Base-by-base conservation (phyloP, 2,113 vertebrate genomes). In the Forbesichthys agassizii region DNA sequence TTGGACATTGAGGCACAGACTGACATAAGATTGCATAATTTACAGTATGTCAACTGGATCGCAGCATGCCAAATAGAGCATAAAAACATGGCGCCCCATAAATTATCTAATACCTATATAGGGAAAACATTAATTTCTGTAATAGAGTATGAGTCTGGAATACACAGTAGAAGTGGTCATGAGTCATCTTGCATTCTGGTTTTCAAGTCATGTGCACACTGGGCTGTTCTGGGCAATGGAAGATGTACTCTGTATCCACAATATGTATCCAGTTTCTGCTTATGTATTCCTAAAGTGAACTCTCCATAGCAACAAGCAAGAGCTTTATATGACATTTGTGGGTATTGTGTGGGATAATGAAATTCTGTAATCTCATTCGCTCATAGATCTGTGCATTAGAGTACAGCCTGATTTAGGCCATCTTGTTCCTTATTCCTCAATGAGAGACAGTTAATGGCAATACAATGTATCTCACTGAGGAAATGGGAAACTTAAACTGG, bases 261-360 rank as follows among this genome's bases (percentile, higher is more conserved):
- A 81, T 80, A 74, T 71, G 79, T 18, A 78, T 87, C 78, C 81
- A 68, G 51, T 79, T 80, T 87, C 87, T 78, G 75, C 77, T 87
- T 77, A 76, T 83, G 84, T 85, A 85, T 85, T 88, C 80, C 64
- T 71, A 55, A 46, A 77, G 76, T 73, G 78, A 60, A 12, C 76
- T 86, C 83, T 83, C 90, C 90, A 88, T 91, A 84, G 90, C 86
- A 91, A 91, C 88, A 84, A 85, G 87, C 83, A 33, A 61, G 68
- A 81, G 63, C 73, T 66, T 68, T 87, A 86, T 87, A 90, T 71
- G 78, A 78, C 56, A 71, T 79, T 79, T 3, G 14, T 66, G 87
- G 18, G 82, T 52, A 86, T 66, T 77, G 74, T 78, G 64, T 61
- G 64, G 66, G 59, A 60, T 84, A 85, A 86, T 89, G 82, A 89